Evolutionary conservation across 2,888 invertebrate genomes (phyloP).

Genomic region (Chloromyia formosa): DNA sequence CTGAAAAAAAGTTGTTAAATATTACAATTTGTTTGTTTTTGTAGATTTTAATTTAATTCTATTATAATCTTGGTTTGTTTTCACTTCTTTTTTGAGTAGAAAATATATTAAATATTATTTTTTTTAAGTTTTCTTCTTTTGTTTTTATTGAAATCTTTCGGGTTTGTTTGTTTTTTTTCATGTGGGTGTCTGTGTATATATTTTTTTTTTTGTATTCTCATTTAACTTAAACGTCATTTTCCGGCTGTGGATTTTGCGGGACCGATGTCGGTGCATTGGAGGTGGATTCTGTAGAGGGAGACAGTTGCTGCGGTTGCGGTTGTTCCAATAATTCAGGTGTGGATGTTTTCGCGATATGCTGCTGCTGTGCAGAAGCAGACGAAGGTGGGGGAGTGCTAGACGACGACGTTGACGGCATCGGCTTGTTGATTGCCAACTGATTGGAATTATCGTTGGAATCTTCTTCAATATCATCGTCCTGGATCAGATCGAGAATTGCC

Average conservation of each 20-base stretch:
- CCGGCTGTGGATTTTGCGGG: background rate
- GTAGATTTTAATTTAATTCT: background rate
- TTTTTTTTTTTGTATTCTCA: background rate
- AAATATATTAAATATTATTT: slow-evolving; percentile 25
- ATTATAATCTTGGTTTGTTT: background rate
- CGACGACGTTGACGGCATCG: background rate
- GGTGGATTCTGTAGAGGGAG: background rate
- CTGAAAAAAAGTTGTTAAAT: background rate
- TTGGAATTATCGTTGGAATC: slow-evolving; percentile 36
- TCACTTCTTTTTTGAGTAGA: slow-evolving; percentile 8
- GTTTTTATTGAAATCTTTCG: too few species aligned
- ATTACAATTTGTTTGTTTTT: background rate
- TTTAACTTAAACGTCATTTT: background rate
- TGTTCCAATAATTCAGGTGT: slow-evolving; percentile 9
- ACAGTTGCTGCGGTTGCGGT: background rate
- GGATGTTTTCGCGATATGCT: too few species aligned
- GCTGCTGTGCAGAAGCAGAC: background rate
- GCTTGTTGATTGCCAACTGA: background rate
- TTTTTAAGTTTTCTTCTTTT: background rate
- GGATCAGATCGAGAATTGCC: slow-evolving; percentile 60
- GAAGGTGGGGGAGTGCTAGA: slow-evolving; percentile 19
- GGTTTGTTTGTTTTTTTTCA: too few species aligned
- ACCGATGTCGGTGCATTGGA: background rate
- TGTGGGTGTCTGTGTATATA: background rate
- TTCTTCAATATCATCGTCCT: slow-evolving; percentile 55